A percentile compares a stretch with the other conserved stretches of the same genome.
These are phyloP conservation scores for Acleris sparsana DNA, from an alignment of 2,888 invertebrate genomes.

Conservation along the genomic window DNA sequence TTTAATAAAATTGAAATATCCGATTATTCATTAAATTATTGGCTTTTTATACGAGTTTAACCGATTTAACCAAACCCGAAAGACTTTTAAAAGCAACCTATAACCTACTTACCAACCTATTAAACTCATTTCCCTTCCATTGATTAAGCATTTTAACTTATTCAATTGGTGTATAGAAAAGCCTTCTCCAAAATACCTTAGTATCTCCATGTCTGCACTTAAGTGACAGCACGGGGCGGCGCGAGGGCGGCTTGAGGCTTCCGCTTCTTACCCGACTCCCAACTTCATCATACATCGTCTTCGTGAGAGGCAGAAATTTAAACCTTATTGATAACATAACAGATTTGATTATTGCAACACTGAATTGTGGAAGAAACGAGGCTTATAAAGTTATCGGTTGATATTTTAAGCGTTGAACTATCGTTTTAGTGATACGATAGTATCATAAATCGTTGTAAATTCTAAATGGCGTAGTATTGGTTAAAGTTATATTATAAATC, in stretches of 20 bases:
- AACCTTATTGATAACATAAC: neutral
- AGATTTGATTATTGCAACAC: neutral
- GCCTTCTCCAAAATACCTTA: neutral
- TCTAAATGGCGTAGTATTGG: neutral
- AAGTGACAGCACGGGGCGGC: constrained; percentile 24
- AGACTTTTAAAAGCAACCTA: no score
- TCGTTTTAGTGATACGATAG: neutral
- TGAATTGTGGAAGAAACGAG: neutral
- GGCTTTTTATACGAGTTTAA: no score
- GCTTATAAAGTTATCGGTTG: neutral
- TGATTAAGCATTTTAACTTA: no score
- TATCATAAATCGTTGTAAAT: neutral
- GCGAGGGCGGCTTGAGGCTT: constrained; percentile 15
- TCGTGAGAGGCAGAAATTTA: neutral
- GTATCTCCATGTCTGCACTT: constrained; percentile 12
- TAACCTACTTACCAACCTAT: no score
- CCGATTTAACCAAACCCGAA: no score
- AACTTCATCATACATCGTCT: neutral
- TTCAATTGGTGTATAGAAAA: no score
- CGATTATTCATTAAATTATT: no score
- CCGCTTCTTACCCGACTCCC: neutral
- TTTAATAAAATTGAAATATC: no score
- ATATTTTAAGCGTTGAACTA: constrained; percentile 1
- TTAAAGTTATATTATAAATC: neutral
- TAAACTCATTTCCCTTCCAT: no score